Evolutionary conservation across 2,113 vertebrate species (phyloP).

Genomic region (Peromyscus leucopus): DNA sequence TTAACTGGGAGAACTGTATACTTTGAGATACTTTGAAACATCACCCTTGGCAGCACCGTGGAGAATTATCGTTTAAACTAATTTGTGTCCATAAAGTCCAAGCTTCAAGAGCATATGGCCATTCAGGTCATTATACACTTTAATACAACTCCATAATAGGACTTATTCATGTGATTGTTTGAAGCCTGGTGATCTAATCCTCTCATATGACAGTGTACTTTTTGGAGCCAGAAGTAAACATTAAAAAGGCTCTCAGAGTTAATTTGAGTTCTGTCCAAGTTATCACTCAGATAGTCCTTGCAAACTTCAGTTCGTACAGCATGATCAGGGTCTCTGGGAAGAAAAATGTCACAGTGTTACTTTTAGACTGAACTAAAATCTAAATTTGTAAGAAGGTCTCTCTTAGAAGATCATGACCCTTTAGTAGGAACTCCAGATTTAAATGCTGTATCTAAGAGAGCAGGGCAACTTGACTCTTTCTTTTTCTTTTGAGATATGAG

Average conservation of each 20-base stretch:
- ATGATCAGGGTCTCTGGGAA: neutral
- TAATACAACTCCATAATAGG: conserved; percentile 30
- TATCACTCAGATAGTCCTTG: neutral
- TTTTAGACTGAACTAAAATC: conserved; percentile 47
- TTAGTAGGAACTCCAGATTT: conserved; percentile 22
- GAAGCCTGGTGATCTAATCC: conserved; percentile 33
- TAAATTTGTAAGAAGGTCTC: neutral
- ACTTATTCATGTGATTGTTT: conserved; percentile 51
- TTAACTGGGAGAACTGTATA: conserved; percentile 11
- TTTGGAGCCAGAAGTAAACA: conserved; percentile 70
- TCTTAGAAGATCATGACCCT: conserved; percentile 14
- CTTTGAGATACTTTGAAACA: conserved; percentile 18
- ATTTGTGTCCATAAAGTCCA: conserved; percentile 18
- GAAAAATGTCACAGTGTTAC: conserved; percentile 27
- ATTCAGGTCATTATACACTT: conserved; percentile 46
- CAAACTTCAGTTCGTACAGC: neutral
- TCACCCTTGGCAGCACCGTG: neutral
- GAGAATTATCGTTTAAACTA: conserved; percentile 26
- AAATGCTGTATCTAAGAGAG: conserved; percentile 62
- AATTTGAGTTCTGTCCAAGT: conserved; percentile 41
- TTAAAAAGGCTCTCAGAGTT: conserved; percentile 58
- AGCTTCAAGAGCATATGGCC: neutral
- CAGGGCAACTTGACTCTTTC: conserved; percentile 22
- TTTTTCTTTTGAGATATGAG: conserved; percentile 23
- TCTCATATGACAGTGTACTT: conserved; percentile 55